Percentiles rank a stretch among this genome's conserved stretches.
Evolutionary conservation across 2,113 vertebrate genomes (phyloP).

Genomic region (Ctenomys sociabilis): DNA sequence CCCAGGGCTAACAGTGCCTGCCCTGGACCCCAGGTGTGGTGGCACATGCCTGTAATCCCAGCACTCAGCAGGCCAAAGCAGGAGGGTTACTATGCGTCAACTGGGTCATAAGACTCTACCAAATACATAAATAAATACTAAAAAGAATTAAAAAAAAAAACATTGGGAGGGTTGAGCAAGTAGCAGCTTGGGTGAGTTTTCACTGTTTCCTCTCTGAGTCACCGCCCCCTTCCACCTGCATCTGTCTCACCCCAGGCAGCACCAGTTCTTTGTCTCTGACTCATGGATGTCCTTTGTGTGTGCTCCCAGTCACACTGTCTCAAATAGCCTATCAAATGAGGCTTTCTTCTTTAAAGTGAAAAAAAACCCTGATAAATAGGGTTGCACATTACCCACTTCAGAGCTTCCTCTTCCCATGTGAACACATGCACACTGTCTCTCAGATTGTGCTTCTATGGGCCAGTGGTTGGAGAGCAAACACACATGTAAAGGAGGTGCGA

Average conservation of each 20-base stretch:
- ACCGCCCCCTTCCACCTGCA: neutral
- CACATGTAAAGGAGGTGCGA: neutral
- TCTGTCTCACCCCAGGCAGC: neutral
- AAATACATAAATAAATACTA: too few relatives aligned
- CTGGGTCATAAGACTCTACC: too few relatives aligned
- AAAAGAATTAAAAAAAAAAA: too few relatives aligned
- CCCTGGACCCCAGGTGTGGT: too few relatives aligned
- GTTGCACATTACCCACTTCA: neutral
- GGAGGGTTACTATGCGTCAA: too few relatives aligned
- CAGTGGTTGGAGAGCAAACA: neutral
- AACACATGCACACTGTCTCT: slow-evolving; percentile 13
- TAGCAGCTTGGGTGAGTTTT: neutral
- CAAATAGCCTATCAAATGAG: neutral
- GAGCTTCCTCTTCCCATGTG: neutral
- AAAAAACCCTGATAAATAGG: neutral
- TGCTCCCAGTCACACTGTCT: neutral
- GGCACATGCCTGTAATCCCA: too few relatives aligned
- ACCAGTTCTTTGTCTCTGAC: neutral
- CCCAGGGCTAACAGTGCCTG: too few relatives aligned
- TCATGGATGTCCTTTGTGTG: neutral
- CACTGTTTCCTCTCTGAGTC: neutral
- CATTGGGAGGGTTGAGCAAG: neutral
- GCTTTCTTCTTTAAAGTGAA: neutral
- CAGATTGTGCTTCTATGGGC: neutral
- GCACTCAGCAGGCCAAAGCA: too few relatives aligned